phyloP scores from a whole-genome alignment of 1,140 invertebrate genomes.

The Ceratosolen solmsi region DNA sequence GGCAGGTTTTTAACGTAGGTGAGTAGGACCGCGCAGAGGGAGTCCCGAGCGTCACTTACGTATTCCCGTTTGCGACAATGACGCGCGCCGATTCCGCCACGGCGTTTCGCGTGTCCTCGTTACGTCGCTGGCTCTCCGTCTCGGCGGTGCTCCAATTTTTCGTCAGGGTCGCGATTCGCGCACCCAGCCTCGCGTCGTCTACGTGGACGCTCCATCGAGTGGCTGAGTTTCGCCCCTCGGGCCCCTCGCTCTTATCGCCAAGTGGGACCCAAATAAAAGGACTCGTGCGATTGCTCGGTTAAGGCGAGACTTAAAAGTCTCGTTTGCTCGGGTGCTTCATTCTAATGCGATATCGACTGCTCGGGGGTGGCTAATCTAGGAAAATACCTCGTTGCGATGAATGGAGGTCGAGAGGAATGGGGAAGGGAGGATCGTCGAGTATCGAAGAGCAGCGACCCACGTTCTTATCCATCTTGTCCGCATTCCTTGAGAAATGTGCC shows the following conservation, averaged over 20 bases:
- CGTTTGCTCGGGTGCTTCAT: too few species aligned
- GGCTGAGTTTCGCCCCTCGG: neutral
- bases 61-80: neutral
- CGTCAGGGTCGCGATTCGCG: conserved; percentile 18
- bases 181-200: neutral
- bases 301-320: too few species aligned
- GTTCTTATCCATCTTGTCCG: too few species aligned
- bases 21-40: neutral
- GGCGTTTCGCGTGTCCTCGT: neutral
- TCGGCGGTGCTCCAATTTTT: conserved; percentile 33
- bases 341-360: too few species aligned
- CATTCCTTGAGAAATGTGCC: too few species aligned
- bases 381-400: too few species aligned
- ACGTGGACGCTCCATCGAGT: neutral
- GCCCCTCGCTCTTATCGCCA: neutral
- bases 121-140: conserved; percentile 19
- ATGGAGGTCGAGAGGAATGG: too few species aligned
- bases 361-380: too few species aligned
- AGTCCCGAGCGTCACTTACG: neutral
- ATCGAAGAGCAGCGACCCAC: too few species aligned
- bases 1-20: neutral
- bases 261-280: too few species aligned
- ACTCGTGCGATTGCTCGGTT: too few species aligned
- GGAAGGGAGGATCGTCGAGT: too few species aligned
- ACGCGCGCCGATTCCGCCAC: neutral